Evolutionary conservation across 2,888 invertebrate species (phyloP).

Genomic region (Netelia melanura): DNA sequence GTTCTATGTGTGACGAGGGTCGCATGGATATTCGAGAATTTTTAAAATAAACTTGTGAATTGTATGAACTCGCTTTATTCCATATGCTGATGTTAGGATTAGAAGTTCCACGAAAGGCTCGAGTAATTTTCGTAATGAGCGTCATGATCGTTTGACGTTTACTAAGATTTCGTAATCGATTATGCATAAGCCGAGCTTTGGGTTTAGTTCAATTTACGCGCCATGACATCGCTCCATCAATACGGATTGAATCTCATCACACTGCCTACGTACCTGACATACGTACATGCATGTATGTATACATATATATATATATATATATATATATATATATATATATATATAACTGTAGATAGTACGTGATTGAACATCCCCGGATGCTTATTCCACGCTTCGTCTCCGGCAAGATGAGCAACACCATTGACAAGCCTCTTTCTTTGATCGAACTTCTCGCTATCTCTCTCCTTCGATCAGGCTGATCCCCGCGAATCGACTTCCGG

Average conservation of each 20-base stretch:
- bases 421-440: constrained; percentile 57
- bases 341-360: background rate
- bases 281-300: background rate
- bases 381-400: constrained; percentile 58
- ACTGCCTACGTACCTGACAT: background rate
- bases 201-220: background rate
- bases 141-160: too few relatives aligned
- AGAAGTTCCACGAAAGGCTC: too few relatives aligned
- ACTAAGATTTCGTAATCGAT: background rate
- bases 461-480: constrained; percentile 45
- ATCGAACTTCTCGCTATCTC: constrained; percentile 19
- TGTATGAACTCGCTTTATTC: too few relatives aligned
- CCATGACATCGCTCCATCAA: background rate
- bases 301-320: background rate
- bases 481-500: constrained; percentile 64
- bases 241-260: constrained; percentile 1
- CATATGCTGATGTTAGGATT: too few relatives aligned
- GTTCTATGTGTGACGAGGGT: too few relatives aligned
- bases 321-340: too few relatives aligned
- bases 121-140: too few relatives aligned
- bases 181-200: background rate
- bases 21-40: too few relatives aligned
- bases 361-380: constrained; percentile 51
- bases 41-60: too few relatives aligned
- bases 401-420: constrained; percentile 49